These are phyloP conservation scores for Drosophila tripunctata DNA, from an alignment of 2,888 invertebrate genomes.

Conservation along the genomic window DNA sequence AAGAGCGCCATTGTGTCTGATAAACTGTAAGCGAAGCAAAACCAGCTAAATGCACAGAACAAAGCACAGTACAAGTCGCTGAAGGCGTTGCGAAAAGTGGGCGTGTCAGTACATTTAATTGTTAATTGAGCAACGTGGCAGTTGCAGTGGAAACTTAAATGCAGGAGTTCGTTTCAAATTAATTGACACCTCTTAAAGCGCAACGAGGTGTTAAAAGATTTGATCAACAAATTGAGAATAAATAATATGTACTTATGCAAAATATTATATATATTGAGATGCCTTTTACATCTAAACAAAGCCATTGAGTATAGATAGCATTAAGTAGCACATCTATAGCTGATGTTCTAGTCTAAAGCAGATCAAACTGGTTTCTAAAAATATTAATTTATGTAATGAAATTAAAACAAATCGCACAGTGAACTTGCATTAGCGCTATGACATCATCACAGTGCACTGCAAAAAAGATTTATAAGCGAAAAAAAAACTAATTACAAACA, in stretches of 20 bases:
- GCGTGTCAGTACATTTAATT: conserved; percentile 31
- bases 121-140: conserved; percentile 18
- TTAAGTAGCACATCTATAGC: background rate
- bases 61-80: conserved; percentile 14
- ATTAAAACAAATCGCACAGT: background rate
- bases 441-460: background rate
- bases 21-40: background rate
- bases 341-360: conserved; percentile 4
- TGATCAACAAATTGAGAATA: conserved; percentile 38
- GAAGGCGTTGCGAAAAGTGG: conserved; percentile 15
- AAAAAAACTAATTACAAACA: too few species aligned
- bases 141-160: conserved; percentile 22
- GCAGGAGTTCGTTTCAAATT: conserved; percentile 45
- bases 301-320: conserved; percentile 11
- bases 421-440: background rate
- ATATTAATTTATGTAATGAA: background rate
- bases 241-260: too few species aligned
- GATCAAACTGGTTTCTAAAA: background rate
- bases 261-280: too few species aligned
- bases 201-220: conserved; percentile 47
- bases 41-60: background rate
- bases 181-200: conserved; percentile 57
- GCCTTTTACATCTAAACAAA: too few species aligned
- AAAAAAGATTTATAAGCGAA: too few species aligned
- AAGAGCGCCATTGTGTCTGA: conserved; percentile 52